A percentile compares a stretch with the other conserved stretches of the same genome.
These are phyloP conservation scores for Chrysomela aeneicollis DNA, from an alignment of 2,888 invertebrate species.

Conservation along the genomic window DNA sequence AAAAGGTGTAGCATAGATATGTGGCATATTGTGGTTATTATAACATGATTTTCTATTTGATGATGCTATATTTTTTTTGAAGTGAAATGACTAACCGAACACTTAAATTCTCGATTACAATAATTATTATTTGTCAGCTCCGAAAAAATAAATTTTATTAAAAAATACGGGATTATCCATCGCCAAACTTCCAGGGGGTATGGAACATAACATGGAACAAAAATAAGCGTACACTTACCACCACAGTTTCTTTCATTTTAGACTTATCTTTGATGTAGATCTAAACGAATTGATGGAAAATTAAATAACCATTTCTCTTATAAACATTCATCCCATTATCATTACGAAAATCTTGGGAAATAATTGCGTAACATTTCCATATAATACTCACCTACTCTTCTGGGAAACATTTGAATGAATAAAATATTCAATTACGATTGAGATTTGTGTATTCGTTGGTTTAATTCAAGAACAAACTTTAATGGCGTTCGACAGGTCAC, in stretches of 20 bases:
- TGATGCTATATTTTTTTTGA: too few species aligned
- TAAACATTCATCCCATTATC: background rate
- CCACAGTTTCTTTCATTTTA: background rate
- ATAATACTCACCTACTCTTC: background rate
- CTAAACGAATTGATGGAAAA: background rate
- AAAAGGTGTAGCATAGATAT: too few species aligned
- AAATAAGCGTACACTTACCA: too few species aligned
- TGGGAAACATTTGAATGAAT: background rate
- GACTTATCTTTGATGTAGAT: background rate
- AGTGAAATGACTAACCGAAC: too few species aligned
- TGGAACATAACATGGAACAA: too few species aligned
- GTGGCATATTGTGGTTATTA: too few species aligned
- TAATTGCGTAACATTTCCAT: background rate
- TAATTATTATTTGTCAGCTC: too few species aligned
- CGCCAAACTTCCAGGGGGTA: too few species aligned
- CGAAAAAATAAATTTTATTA: too few species aligned
- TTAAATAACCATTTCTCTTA: background rate
- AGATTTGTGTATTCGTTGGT: background rate
- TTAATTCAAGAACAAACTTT: background rate
- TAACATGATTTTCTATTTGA: too few species aligned
- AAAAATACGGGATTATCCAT: too few species aligned
- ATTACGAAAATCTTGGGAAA: background rate
- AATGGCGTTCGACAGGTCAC: background rate
- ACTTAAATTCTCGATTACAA: too few species aligned
- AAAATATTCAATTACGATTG: slow-evolving; percentile 1